These are phyloP conservation scores for Metridium senile DNA, from an alignment of 92 coral and sea anemone species.

Conservation along the genomic window DNA sequence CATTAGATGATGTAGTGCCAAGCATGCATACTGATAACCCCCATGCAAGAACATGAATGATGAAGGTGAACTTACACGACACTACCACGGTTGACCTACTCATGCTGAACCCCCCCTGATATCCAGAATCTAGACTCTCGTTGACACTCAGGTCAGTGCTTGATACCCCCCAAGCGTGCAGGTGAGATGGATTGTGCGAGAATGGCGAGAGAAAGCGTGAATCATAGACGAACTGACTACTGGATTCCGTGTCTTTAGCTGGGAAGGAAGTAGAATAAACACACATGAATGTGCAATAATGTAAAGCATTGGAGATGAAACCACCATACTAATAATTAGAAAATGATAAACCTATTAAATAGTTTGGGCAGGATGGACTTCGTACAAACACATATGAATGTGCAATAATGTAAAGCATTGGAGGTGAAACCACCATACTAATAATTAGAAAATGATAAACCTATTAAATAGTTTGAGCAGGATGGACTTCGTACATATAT, in stretches of 20 bases:
- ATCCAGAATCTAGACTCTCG: constrained; percentile 90
- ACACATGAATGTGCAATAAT: background rate
- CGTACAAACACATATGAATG: background rate
- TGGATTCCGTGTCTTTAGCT: constrained; percentile 63
- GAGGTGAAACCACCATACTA: too few species aligned
- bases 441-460: too few species aligned
- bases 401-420: background rate
- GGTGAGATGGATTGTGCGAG: constrained; percentile 60
- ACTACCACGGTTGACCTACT: background rate
- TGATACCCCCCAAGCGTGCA: constrained; percentile 67
- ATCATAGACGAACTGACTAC: constrained; percentile 42
- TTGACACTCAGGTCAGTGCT: constrained; percentile 79
- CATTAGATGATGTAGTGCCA: background rate
- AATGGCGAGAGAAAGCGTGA: constrained; percentile 79
- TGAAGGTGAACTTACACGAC: background rate
- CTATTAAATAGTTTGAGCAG: too few species aligned
- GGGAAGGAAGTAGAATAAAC: constrained; percentile 25
- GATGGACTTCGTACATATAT: constrained; percentile 18
- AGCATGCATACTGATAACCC: background rate
- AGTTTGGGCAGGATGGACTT: constrained; percentile 50
- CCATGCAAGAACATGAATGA: constrained; percentile 3
- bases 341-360: too few species aligned
- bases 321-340: too few species aligned
- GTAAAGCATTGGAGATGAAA: background rate
- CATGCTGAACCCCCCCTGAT: constrained; percentile 61